Base-by-base conservation (phyloP, 2,797 vertebrate genomes). In the Myiotriccus ornatus region DNA sequence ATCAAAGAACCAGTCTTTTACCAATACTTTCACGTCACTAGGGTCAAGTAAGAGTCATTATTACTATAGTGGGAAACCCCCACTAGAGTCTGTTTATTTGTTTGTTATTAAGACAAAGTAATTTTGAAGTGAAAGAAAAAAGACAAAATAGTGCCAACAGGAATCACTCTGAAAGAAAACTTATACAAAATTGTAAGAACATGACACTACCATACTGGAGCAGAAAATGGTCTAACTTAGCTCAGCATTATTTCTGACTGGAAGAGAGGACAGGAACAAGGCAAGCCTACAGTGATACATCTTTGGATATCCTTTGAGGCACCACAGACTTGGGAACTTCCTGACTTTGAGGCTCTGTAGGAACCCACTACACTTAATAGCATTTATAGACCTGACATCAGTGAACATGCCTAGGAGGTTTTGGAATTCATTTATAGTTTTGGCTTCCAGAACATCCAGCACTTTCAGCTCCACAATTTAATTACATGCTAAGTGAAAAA, bases 401-500 rank as follows among this genome's bases (percentile, higher is more conserved):
- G 37, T 53, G 53, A 93, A 86, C 57, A 46, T 64, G 46, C 34
- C 32, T 81, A 53, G 47, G 69, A 93, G 65, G 63, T 68, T 88
- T 55, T 65, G 50, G 67, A 93, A 93, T 88, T 56, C 1, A 78
- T 78, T 88, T 78, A 6, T 30, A 62, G 60, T 94, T 85, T 86
- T 75, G 49, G 76, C 62, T 95, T 95, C 35, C 43, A 82, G 70
- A 92, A 75, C 25, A 88, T 43, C 32, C 22, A 95, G 49, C 69
- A 78, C 62, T 84, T 86, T 93, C 80, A 94, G 53, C 62, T 84
- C 27, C 65, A 71, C 25, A 69, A 89, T 87, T 90, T 84, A 93
- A 95, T 95, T 94, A 80, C 60, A 77, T 3, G 53, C 34, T 71
- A 93, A 94, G 73, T 81, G 80, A 81, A 93, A 93, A 91, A 94